Percentiles rank a stretch among this genome's conserved stretches.
These are phyloP conservation scores for Paralvinella palmiformis DNA, from an alignment of 1,140 invertebrate genomes.

Conservation along the genomic window DNA sequence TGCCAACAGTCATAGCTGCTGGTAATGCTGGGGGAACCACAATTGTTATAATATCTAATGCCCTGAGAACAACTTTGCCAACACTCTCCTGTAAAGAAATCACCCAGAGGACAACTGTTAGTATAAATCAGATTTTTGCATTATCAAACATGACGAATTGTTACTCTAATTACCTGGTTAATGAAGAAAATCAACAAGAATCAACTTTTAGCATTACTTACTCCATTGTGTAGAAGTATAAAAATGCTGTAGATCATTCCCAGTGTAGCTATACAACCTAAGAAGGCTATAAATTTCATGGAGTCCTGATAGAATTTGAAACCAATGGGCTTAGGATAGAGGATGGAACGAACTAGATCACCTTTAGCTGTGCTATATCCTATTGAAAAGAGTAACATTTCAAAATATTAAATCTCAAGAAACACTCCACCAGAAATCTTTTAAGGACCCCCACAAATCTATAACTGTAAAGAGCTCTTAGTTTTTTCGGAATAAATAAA, in stretches of 20 bases:
- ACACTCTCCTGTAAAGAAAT: background rate
- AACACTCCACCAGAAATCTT: too few relatives aligned
- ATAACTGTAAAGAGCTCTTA: too few relatives aligned
- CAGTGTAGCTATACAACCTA: slow-evolving; percentile 67
- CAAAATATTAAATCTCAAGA: too few relatives aligned
- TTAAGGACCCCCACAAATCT: too few relatives aligned
- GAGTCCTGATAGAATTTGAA: slow-evolving; percentile 90
- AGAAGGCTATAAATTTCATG: slow-evolving; percentile 80
- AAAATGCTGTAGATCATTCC: slow-evolving; percentile 80
- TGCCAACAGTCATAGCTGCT: slow-evolving; percentile 93
- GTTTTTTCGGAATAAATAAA: too few relatives aligned
- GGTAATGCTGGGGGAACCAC: slow-evolving; percentile 92
- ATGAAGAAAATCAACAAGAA: background rate
- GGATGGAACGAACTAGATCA: slow-evolving; percentile 79
- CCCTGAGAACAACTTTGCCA: slow-evolving; percentile 61
- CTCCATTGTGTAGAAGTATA: slow-evolving; percentile 60
- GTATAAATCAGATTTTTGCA: too few relatives aligned
- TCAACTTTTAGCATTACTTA: slow-evolving; percentile 6
- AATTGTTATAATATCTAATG: slow-evolving; percentile 89
- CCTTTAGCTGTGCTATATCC: slow-evolving; percentile 89
- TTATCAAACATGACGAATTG: background rate
- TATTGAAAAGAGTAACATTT: too few relatives aligned
- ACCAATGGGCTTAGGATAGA: slow-evolving; percentile 85
- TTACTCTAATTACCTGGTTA: background rate
- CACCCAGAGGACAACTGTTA: too few relatives aligned